Evolutionary conservation across 2,888 invertebrate genomes (phyloP).

Genomic region (Teleogryllus oceanicus): DNA sequence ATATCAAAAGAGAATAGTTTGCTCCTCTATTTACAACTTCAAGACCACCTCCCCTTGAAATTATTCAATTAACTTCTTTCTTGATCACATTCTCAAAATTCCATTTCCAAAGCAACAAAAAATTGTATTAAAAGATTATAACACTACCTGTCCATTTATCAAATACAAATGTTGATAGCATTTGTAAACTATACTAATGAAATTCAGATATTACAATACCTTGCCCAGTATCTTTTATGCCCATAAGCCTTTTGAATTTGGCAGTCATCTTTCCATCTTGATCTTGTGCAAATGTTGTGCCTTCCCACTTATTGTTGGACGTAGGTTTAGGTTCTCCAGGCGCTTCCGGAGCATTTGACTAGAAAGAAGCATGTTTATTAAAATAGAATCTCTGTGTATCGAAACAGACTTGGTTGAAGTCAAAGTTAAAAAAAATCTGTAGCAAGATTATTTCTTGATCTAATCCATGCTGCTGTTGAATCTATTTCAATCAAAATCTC

Average conservation of each 20-base stretch:
- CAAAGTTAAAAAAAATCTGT: too few species aligned
- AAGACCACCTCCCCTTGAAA: too few species aligned
- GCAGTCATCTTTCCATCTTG: constrained; percentile 87
- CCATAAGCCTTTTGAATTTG: constrained; percentile 96
- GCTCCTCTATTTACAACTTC: too few species aligned
- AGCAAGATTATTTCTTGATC: too few species aligned
- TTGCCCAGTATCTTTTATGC: constrained; percentile 65
- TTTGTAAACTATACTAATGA: background rate
- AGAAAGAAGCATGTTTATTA: background rate
- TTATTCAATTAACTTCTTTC: too few species aligned
- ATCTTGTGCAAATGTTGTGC: constrained; percentile 84
- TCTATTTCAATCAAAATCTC: constrained; percentile 27
- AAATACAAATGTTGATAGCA: background rate
- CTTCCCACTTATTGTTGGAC: constrained; percentile 66
- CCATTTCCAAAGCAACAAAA: too few species aligned
- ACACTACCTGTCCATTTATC: too few species aligned
- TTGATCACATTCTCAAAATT: too few species aligned
- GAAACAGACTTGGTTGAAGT: too few species aligned
- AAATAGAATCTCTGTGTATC: background rate
- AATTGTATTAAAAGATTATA: too few species aligned
- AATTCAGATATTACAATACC: background rate
- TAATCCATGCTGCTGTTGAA: too few species aligned
- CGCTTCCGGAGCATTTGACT: constrained; percentile 21
- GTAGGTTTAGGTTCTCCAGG: constrained; percentile 43
- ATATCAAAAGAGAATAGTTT: too few species aligned